Evolutionary conservation across 2,888 invertebrate species (phyloP).

Genomic region (Drosophila atripex): DNA sequence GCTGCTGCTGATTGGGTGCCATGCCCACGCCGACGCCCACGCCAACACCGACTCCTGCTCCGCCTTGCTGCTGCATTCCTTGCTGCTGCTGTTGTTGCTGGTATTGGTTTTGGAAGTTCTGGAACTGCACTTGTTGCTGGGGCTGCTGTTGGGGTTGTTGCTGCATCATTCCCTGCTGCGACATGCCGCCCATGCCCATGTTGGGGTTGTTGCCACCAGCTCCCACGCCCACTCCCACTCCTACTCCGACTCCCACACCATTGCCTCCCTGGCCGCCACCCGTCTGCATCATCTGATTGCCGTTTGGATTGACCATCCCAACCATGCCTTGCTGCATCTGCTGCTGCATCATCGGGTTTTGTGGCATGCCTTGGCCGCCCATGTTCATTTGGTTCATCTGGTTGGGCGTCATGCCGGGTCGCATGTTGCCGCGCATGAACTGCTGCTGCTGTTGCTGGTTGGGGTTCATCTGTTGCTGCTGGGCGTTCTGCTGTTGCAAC

Average conservation of each 20-base stretch:
- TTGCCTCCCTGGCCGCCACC: slow-evolving; percentile 67
- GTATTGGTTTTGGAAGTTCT: slow-evolving; percentile 86
- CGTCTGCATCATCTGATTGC: slow-evolving; percentile 79
- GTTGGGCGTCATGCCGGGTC: slow-evolving; percentile 82
- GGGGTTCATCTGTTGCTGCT: slow-evolving; percentile 77
- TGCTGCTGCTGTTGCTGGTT: slow-evolving; percentile 79
- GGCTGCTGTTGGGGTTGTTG: slow-evolving; percentile 73
- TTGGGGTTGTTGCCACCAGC: slow-evolving; percentile 68
- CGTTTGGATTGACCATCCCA: slow-evolving; percentile 76
- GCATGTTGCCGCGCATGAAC: slow-evolving; percentile 82
- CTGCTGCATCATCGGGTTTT: slow-evolving; percentile 80
- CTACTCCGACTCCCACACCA: slow-evolving; percentile 60
- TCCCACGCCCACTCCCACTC: slow-evolving; percentile 49
- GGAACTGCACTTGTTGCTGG: slow-evolving; percentile 85
- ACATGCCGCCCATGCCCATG: slow-evolving; percentile 79
- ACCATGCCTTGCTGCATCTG: slow-evolving; percentile 79
- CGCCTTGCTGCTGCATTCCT: slow-evolving; percentile 74
- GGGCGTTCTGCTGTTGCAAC: slow-evolving; percentile 79
- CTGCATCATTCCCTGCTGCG: slow-evolving; percentile 84
- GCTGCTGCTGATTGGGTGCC: slow-evolving; percentile 79
- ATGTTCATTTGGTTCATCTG: slow-evolving; percentile 84
- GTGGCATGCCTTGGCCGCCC: slow-evolving; percentile 82
- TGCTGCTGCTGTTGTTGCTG: slow-evolving; percentile 84
- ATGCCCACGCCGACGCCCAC: slow-evolving; percentile 69
- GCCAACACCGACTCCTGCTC: slow-evolving; percentile 51